phyloP scores from a whole-genome alignment of 92 coral and sea anemone species.

The Nematostella vectensis region DNA sequence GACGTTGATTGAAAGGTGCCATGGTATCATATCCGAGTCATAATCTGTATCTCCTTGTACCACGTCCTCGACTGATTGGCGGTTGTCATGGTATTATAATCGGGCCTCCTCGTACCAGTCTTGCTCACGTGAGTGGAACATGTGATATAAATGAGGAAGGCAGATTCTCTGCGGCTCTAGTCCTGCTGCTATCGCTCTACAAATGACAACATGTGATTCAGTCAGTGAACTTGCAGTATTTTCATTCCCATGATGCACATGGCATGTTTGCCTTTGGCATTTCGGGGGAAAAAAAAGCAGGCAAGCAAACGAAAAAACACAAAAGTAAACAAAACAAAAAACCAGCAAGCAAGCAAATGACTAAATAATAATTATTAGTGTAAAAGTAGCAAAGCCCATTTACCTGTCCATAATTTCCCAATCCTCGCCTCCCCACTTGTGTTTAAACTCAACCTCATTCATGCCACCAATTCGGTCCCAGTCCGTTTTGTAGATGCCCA shows the following conservation, averaged over 20 bases:
- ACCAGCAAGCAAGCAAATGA: no score
- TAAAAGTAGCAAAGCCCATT: no score
- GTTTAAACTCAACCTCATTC: slow-evolving; percentile 43
- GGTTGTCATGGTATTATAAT: no score
- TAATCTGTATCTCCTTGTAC: no score
- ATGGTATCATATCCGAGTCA: no score
- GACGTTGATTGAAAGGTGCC: no score
- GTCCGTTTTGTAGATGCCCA: slow-evolving; percentile 52
- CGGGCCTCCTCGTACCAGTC: slow-evolving; percentile 66
- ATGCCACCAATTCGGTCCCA: slow-evolving; percentile 65
- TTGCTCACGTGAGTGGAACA: slow-evolving; percentile 32
- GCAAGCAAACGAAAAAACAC: background rate
- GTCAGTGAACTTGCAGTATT: no score
- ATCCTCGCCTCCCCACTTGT: slow-evolving; percentile 76
- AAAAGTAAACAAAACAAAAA: no score
- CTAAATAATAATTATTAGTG: no score
- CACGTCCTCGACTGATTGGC: no score
- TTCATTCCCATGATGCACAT: background rate
- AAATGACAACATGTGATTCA: background rate
- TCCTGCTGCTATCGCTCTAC: slow-evolving; percentile 31
- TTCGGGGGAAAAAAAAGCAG: background rate
- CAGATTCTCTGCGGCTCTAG: slow-evolving; percentile 47
- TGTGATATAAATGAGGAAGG: slow-evolving; percentile 48
- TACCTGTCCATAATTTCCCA: slow-evolving; percentile 63
- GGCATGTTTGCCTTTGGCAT: background rate